Conservation (phyloP, 2,888 invertebrate genomes). For the Ectemnius lituratus region DNA sequence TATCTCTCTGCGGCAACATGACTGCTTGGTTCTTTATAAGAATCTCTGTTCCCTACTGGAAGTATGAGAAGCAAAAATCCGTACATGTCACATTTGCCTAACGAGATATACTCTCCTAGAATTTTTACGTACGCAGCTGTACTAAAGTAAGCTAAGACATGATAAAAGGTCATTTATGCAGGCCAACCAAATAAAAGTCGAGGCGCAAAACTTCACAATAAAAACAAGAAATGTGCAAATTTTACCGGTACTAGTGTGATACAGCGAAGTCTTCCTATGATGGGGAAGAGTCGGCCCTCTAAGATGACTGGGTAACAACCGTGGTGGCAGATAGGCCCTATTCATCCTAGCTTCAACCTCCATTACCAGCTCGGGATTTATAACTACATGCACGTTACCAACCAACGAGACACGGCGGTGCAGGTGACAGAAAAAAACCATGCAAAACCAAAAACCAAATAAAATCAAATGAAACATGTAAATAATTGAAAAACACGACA, state of each 20-base stretch:
- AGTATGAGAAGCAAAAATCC: background rate
- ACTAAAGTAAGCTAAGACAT: no score
- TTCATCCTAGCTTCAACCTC: conserved; percentile 94
- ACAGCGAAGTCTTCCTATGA: conserved; percentile 76
- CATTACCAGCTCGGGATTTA: conserved; percentile 92
- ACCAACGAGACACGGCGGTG: conserved; percentile 73
- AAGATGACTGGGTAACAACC: conserved; percentile 80
- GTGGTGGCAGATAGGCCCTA: conserved; percentile 83
- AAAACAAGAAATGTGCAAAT: conserved; percentile 46
- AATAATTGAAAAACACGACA: conserved; percentile 31
- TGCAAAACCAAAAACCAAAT: conserved; percentile 73
- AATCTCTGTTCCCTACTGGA: conserved; percentile 78
- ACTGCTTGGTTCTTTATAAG: conserved; percentile 80
- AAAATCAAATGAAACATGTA: conserved; percentile 64
- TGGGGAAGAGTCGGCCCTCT: conserved; percentile 73
- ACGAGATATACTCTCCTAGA: no score
- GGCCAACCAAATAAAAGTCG: no score
- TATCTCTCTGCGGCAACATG: conserved; percentile 84
- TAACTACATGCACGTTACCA: conserved; percentile 82
- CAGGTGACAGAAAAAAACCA: conserved; percentile 76
- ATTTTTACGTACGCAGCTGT: no score
- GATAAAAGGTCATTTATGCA: no score
- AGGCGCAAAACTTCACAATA: background rate
- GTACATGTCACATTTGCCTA: no score
- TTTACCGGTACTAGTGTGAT: conserved; percentile 76